Conservation (phyloP, 2,797 vertebrate species). For the Telmatherina bonti region DNA sequence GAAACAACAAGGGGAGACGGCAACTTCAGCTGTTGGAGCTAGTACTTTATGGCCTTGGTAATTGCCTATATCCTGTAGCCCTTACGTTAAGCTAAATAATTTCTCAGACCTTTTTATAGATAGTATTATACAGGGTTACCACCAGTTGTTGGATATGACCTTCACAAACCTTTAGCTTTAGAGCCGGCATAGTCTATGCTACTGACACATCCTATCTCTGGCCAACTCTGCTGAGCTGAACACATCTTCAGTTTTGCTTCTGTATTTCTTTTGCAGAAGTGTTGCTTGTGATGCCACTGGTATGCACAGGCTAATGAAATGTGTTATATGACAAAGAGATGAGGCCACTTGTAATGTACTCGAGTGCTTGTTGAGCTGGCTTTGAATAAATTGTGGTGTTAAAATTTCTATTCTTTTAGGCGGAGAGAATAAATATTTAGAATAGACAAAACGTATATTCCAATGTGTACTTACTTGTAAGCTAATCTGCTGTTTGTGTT, state of each 20-base stretch:
- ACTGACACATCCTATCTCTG: constrained; percentile 42
- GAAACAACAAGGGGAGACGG: constrained; percentile 73
- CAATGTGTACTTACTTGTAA: constrained; percentile 33
- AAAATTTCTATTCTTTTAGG: not conserved
- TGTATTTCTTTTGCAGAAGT: constrained; percentile 77
- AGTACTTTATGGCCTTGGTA: constrained; percentile 74
- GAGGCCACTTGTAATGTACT: constrained; percentile 9
- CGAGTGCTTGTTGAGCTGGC: not conserved
- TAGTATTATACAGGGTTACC: constrained; percentile 64
- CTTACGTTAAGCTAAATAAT: constrained; percentile 78
- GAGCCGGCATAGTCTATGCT: constrained; percentile 26
- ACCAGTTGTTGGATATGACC: constrained; percentile 61
- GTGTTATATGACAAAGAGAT: constrained; percentile 46
- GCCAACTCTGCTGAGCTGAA: constrained; percentile 62
- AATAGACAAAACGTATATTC: constrained; percentile 23
- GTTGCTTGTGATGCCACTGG: constrained; percentile 60
- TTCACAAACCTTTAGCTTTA: constrained; percentile 44
- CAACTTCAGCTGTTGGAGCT: constrained; percentile 74
- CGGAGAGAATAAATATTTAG: constrained; percentile 10
- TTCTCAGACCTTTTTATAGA: constrained; percentile 71
- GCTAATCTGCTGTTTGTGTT: constrained; percentile 38
- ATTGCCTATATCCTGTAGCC: constrained; percentile 78
- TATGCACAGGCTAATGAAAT: constrained; percentile 50
- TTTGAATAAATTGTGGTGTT: constrained; percentile 7
- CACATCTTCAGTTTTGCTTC: constrained; percentile 73